Percentiles rank a stretch among this genome's conserved stretches.
Conservation (phyloP, 2,888 invertebrate species). For the Tenthredo amoena region DNA sequence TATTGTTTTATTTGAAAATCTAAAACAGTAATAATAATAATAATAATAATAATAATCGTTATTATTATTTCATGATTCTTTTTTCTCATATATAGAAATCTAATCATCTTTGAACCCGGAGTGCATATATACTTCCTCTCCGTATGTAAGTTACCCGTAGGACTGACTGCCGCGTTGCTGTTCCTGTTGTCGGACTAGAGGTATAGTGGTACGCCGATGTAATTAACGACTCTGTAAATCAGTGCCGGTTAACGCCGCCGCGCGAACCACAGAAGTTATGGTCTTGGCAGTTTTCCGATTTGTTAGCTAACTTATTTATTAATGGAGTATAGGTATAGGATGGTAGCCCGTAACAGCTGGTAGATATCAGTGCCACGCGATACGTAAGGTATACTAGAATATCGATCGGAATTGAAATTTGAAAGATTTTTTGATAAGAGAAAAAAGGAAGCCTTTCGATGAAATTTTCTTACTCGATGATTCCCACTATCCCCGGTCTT, state of each 20-base stretch:
- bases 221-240: slow-evolving; percentile 51
- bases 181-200: background rate
- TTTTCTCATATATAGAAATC: background rate
- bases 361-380: background rate
- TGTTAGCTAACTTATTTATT: slow-evolving; percentile 48
- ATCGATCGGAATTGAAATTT: background rate
- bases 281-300: slow-evolving; percentile 51
- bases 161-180: background rate
- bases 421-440: background rate
- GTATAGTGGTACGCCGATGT: slow-evolving; percentile 22
- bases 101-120: background rate
- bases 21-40: no score
- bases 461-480: background rate
- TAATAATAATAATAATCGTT: background rate
- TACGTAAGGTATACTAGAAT: background rate
- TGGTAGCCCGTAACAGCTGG: background rate
- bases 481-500: background rate
- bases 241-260: slow-evolving; percentile 46
- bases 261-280: slow-evolving; percentile 50
- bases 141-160: background rate
- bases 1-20: background rate
- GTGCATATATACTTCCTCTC: background rate
- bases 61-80: background rate
- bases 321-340: slow-evolving; percentile 3
- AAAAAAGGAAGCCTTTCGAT: background rate